Conservation (phyloP, 2,888 invertebrate species). For the Molorchus minor region DNA sequence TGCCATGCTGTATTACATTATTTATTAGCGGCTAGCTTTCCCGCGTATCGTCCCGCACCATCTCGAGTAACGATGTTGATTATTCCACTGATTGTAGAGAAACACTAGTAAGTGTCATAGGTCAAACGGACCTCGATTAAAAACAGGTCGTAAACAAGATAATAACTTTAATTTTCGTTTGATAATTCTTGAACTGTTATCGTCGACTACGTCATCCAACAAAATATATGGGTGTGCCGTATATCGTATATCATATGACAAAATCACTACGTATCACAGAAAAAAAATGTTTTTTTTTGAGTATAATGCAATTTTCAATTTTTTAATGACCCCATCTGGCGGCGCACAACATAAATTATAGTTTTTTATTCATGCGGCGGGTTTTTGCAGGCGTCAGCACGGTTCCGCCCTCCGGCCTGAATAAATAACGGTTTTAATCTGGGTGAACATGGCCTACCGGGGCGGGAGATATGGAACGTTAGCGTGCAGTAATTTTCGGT, state of each 20-base stretch:
- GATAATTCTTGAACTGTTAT: not conserved
- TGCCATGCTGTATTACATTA: not conserved
- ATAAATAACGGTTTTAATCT: no score
- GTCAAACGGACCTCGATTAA: slow-evolving; percentile 1
- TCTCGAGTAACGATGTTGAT: not conserved
- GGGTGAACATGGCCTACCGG: no score
- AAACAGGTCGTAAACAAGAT: slow-evolving; percentile 11
- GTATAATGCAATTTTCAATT: no score
- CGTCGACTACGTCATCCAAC: not conserved
- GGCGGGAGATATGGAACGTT: no score
- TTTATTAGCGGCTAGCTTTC: not conserved
- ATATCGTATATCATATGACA: no score
- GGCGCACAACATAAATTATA: not conserved
- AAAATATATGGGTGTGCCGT: not conserved
- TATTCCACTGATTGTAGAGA: not conserved
- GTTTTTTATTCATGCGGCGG: not conserved
- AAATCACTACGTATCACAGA: no score
- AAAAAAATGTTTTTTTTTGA: no score
- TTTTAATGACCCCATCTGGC: not conserved
- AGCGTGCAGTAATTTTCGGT: no score
- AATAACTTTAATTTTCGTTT: not conserved
- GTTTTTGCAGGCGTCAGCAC: no score
- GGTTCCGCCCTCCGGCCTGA: no score
- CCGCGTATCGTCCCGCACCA: not conserved
- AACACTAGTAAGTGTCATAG: slow-evolving; percentile 6